Evolutionary conservation across 30 jellyfish, hydroid and myxozoan species (phyloP), one percentile per base, ranked within the genome.

Genomic region (Catostylus mosaicus): DNA sequence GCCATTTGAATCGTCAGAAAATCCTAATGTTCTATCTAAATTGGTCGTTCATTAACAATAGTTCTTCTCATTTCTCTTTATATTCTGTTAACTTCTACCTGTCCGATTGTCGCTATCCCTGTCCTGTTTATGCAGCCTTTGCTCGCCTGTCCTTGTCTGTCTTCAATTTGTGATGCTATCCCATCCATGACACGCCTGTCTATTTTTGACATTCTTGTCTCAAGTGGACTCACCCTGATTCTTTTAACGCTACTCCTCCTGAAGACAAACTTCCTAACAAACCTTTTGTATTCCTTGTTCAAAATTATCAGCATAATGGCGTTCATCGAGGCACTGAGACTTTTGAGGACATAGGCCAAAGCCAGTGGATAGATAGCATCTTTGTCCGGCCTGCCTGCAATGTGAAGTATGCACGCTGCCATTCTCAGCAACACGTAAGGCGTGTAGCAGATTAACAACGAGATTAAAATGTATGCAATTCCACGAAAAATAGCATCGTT

Each of bases 321-420:
- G 30, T 68, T 68, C 5, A 34, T 46, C 20, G 80, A 33, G 16
- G 80, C 60, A 19, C 62, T 68, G 36, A 48, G 62, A 10, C 60
- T 33, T 24, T 68, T 68, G 60, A 68, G 16, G 18, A 29, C 62
- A 38, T 68, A 68, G 23, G 80, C 80, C 80, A 46, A 36, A 16
- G 62, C 65, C 6, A 68, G 80, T 14, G 64, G 30, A 30, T 34
- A 68, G 3, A 32, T 68, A 18, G 54, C 37, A 22, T 38, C 40
- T 18, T 68, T 35, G 35, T 22, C 35, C 19, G 80, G 19, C 35
- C 26, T 46, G 18, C 80, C 80, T 19, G 64, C 46, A 23, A 68
- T 63, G 30, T 68, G 80, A 33, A 68, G 46, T 12, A 36, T 37
- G 19, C 65, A 11, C 80, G 65, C 34, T 5, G 24, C 80, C 8